A percentile compares a stretch with the other conserved stretches of the same genome.
Evolutionary conservation across 2,888 invertebrate species (phyloP).

Genomic region (Eristalis intricaria): DNA sequence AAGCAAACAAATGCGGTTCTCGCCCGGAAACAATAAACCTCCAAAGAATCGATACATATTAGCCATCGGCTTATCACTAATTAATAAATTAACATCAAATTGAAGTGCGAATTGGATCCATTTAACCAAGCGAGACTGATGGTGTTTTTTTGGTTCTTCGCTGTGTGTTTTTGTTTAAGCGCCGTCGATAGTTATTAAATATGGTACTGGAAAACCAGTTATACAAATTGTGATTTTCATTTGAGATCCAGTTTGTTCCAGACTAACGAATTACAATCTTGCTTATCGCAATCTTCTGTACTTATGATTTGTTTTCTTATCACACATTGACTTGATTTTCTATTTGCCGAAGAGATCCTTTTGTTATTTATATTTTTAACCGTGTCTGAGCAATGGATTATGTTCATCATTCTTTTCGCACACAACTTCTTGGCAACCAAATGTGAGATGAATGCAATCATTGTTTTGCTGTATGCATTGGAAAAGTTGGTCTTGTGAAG

Average conservation of each 20-base stretch:
- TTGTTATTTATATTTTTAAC: not conserved
- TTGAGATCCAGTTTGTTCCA: constrained; percentile 22
- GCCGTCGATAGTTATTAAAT: not conserved
- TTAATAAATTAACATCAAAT: not conserved
- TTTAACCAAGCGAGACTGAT: not conserved
- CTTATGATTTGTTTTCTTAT: constrained; percentile 10
- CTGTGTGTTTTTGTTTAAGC: not conserved
- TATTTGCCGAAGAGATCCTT: not conserved
- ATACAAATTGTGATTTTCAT: constrained; percentile 19
- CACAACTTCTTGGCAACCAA: not conserved
- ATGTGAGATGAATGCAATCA: not conserved
- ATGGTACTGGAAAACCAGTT: constrained; percentile 16
- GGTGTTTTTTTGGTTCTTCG: no score
- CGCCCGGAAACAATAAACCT: not conserved
- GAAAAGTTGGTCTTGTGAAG: no score
- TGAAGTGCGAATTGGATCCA: not conserved
- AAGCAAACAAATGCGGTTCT: constrained; percentile 1
- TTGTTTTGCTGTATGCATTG: no score
- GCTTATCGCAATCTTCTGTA: constrained; percentile 3
- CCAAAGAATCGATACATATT: not conserved
- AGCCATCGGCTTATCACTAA: not conserved
- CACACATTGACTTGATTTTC: not conserved
- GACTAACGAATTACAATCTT: constrained; percentile 1
- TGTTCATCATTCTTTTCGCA: not conserved
- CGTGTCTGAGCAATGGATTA: not conserved